These are phyloP conservation scores for Agonopterix alstromeriana DNA, from an alignment of 2,888 invertebrate genomes.

Conservation along the genomic window DNA sequence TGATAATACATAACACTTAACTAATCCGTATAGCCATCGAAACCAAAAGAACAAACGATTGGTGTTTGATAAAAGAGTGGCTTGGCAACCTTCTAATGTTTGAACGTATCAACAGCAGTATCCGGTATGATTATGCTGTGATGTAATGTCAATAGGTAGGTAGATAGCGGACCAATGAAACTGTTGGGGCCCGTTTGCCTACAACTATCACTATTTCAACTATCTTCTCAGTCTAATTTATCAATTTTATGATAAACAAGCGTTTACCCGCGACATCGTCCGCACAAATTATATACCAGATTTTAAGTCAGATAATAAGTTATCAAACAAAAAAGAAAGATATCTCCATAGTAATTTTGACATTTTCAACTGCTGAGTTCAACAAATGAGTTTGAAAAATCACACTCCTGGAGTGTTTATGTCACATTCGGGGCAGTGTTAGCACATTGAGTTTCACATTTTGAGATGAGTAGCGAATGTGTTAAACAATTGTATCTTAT, in stretches of 20 bases:
- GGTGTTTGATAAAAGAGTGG: conserved; percentile 29
- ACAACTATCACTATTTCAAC: conserved; percentile 16
- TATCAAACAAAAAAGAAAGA: too few relatives aligned
- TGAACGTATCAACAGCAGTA: conserved; percentile 42
- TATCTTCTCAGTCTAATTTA: not conserved
- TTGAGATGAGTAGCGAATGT: too few relatives aligned
- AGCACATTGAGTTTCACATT: too few relatives aligned
- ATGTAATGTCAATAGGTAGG: conserved; percentile 45
- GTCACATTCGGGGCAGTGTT: too few relatives aligned
- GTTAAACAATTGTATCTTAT: too few relatives aligned
- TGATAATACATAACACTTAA: not conserved
- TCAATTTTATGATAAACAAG: not conserved
- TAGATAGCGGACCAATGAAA: conserved; percentile 18
- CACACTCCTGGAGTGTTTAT: too few relatives aligned
- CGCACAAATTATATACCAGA: too few relatives aligned
- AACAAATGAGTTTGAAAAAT: too few relatives aligned
- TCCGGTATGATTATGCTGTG: conserved; percentile 55
- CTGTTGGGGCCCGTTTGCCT: conserved; percentile 21
- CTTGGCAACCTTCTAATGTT: conserved; percentile 47
- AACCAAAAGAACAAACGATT: conserved; percentile 9
- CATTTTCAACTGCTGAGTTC: too few relatives aligned
- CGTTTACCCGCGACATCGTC: too few relatives aligned
- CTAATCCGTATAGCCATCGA: not conserved
- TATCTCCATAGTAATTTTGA: too few relatives aligned
- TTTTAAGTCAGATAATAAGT: too few relatives aligned